Percentiles rank a stretch among this genome's conserved stretches.
Evolutionary conservation across 2,113 vertebrate species (phyloP).

Genomic region (Scopus umbretta): DNA sequence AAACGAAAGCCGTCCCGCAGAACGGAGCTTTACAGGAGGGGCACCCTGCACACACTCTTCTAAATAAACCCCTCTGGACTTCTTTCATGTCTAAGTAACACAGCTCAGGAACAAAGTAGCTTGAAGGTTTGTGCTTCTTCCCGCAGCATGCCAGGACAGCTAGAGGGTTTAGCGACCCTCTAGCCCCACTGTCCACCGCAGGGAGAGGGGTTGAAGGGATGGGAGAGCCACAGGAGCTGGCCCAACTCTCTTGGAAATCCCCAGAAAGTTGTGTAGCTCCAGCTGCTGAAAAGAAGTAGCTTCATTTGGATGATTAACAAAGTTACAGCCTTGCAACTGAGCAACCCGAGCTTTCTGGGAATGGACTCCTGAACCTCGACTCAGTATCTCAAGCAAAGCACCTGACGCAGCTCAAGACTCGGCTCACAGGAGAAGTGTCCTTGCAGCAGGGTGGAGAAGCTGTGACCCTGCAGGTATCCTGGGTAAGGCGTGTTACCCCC

Average conservation of each 20-base stretch:
- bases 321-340: neutral
- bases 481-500: neutral
- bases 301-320: neutral
- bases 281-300: neutral
- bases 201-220: no score
- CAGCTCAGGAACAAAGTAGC: neutral
- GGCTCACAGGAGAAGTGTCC: neutral
- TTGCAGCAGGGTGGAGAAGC: neutral
- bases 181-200: neutral
- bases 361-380: neutral
- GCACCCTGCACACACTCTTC: neutral
- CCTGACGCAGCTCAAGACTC: neutral
- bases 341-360: neutral
- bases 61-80: neutral
- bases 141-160: neutral
- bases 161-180: neutral
- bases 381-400: neutral
- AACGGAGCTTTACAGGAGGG: neutral
- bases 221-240: no score
- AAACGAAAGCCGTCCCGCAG: neutral
- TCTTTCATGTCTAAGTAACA: neutral
- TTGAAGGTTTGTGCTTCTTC: neutral
- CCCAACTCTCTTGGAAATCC: no score
- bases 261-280: no score
- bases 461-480: neutral